Evolutionary conservation across 2,797 vertebrate species (phyloP), one percentile per base, ranked within the genome.

Genomic region (Lithobates sylvaticus): DNA sequence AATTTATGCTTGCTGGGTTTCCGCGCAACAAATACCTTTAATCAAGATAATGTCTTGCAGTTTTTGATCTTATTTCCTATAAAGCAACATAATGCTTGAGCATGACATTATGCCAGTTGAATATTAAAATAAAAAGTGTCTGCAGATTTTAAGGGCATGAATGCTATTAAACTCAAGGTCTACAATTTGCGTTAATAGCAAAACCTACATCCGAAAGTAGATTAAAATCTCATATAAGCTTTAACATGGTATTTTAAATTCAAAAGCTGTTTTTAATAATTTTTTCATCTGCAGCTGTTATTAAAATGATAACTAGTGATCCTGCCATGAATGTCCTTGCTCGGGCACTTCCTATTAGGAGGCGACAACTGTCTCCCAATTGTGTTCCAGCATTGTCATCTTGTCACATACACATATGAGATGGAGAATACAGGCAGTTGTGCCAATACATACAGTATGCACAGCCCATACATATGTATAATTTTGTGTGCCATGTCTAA

Each of bases 1-100:
- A 81, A 42, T 86, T 91, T 89, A 65, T 47, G 75, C 87, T 89
- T 89, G 89, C 88, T 90, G 84, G 0, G 0, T 71, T 90, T 89
- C 76, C 83, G 79, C 84, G 58, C 86, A 29, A 86, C 85, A 91
- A 89, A 89, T 84, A 83, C 5, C 0, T 1, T 78, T 71, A 58
- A 75, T 73, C 8, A 83, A 82, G 87, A 77, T 77, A 87, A 88
- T 84, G 26, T 32, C 78, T 86, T 90, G 88, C 90, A 85, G 50
- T 15, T 50, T 83, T 88, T 84, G 72, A 81, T 44, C 61, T 81
- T 32, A 67, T 76, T 54, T 5, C 26, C 4, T 70, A 73, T 88
- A 84, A 71, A 88, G 88, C 85, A 82, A 27, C 78, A 69, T 89
- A 32, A 86, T 89, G 84, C 86, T 86, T 84, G 29, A 0, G 0